Conservation (phyloP, 2,113 vertebrate genomes). For the Illadopsis cleaveri region DNA sequence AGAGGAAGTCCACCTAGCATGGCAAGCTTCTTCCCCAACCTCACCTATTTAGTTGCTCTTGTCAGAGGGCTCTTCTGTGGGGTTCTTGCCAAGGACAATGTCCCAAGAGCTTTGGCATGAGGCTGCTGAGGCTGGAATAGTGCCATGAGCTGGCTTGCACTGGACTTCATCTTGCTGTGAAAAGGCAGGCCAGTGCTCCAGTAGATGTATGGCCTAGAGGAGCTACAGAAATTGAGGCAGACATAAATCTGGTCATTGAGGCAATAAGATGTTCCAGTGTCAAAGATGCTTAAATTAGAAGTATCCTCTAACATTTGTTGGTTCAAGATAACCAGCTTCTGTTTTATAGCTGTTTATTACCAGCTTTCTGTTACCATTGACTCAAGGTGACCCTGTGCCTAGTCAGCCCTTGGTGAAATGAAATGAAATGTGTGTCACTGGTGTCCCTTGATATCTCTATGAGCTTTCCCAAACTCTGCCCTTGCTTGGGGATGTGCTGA, state of each 20-base stretch:
- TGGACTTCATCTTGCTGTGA: neutral
- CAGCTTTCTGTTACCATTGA: neutral
- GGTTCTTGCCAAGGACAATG: neutral
- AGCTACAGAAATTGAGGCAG: neutral
- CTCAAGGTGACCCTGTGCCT: neutral
- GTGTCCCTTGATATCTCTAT: neutral
- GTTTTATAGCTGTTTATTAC: neutral
- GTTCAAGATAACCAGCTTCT: neutral
- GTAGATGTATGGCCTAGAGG: neutral
- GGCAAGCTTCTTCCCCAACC: neutral
- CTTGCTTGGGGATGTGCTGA: neutral
- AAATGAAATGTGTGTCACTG: neutral
- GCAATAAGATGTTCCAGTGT: neutral
- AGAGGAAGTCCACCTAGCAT: neutral
- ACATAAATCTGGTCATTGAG: fast-evolving
- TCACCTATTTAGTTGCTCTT: fast-evolving
- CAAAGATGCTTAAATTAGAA: neutral
- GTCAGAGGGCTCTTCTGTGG: fast-evolving
- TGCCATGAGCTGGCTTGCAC: fast-evolving
- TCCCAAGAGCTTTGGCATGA: neutral
- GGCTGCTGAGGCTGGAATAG: neutral
- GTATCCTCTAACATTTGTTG: neutral
- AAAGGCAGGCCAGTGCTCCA: neutral
- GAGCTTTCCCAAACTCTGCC: neutral
- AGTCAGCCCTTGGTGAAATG: neutral